Base-by-base conservation (phyloP, 2,888 invertebrate genomes). In the Chydorus sphaericus region DNA sequence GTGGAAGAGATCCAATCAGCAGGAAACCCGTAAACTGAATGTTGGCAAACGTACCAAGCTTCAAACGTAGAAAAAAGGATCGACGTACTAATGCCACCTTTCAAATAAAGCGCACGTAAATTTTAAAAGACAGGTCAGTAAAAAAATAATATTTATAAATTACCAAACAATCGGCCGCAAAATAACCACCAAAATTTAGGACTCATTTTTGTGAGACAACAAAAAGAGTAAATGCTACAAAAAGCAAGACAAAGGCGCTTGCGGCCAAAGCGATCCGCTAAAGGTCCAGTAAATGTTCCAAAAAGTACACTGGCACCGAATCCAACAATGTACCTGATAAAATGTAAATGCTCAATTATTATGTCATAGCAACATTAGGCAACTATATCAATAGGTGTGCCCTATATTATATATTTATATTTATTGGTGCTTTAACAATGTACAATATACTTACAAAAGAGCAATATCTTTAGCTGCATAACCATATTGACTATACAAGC, bases 41-140 rank as follows among this genome's bases (percentile, higher is more conserved):
- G 79, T 62, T 78, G 76, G 61, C 77, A 74, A 10, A 77, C 70
- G 63, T 77, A 77, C 77, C 77, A 78, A 0, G 77, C 74, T 64
- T 78, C 77, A 64, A 77, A 78, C 1, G 76, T 71, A 2, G 76
- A 75, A 62, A 77, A 77, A 10, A 78, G 65, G 59, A 78, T 73
- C 1, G 77, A 76, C 0, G 77, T 76, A 3, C 77, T 74, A 39
- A 77, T 69, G 4, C 79, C 79, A 26, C 77, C 76, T 20, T 26
- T 26, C 10, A 8, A 6, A 39, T 5, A n/a, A n/a, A n/a, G n/a
- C n/a, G n/a, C 26, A 23, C 6, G 14, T 23, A 14, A 5, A 44
- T 4, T 16, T 2, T 26, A 14, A n/a, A 14, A 2, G 8, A 39
- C 8, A 16, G 8, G 10, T 16, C n/a, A n/a, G n/a, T n/a, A n/a